phyloP scores from a whole-genome alignment of 2,113 vertebrate species.

The Psettodes erumei region DNA sequence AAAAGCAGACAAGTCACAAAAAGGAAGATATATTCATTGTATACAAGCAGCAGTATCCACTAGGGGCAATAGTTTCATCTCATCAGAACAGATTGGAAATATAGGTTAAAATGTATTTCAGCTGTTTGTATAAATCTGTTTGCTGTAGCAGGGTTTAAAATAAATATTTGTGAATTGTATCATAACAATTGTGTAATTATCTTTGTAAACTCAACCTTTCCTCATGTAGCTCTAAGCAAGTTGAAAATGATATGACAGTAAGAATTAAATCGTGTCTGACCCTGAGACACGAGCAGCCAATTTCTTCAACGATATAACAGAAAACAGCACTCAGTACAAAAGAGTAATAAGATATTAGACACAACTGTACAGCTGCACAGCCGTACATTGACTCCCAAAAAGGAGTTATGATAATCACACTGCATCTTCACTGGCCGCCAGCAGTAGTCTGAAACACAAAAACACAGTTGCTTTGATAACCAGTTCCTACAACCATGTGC shows the following conservation, averaged over 20 bases:
- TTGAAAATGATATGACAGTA: neutral
- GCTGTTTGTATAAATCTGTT: neutral
- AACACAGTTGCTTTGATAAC: neutral
- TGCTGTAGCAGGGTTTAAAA: too few species aligned
- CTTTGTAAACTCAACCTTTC: too few species aligned
- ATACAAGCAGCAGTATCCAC: neutral
- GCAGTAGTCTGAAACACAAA: conserved; percentile 21
- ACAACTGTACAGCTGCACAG: too few species aligned
- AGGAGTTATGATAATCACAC: conserved; percentile 22
- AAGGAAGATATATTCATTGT: neutral
- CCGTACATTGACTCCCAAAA: conserved; percentile 67
- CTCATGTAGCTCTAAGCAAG: neutral
- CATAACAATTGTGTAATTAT: neutral
- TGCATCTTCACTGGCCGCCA: conserved; percentile 2
- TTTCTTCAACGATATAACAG: neutral
- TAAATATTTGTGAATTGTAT: neutral
- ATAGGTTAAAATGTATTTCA: neutral
- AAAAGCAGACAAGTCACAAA: neutral
- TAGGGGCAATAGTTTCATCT: neutral
- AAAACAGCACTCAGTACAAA: conserved; percentile 34
- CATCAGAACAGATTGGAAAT: neutral
- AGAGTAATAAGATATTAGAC: neutral
- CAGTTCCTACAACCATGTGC: neutral
- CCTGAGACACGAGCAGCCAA: neutral
- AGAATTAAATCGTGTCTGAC: neutral